A percentile compares a stretch with the other conserved stretches of the same genome.
These are phyloP conservation scores for Agelas oroides DNA, from an alignment of 37 sponge, comb jelly and placozoan species.

Conservation along the genomic window DNA sequence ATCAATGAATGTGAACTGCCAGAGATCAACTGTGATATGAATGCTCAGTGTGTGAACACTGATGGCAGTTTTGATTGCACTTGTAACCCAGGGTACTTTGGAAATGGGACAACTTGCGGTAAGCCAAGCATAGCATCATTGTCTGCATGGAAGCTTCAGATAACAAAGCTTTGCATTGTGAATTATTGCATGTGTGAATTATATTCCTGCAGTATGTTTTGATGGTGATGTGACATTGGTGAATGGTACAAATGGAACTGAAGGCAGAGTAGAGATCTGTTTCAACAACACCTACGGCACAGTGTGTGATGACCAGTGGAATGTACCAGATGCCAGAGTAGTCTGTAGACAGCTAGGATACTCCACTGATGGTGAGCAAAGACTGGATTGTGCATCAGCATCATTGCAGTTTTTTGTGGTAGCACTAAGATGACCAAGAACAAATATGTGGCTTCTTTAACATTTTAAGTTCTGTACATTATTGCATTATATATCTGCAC, in stretches of 20 bases:
- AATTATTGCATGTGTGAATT: background rate
- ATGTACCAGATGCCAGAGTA: conserved; percentile 47
- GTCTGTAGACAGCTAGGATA: conserved; percentile 42
- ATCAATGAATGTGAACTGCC: conserved; percentile 29
- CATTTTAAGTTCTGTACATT: no score
- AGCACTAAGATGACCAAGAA: background rate
- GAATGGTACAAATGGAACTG: conserved; percentile 27
- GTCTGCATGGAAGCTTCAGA: background rate
- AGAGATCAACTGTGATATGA: background rate
- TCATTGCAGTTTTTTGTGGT: no score
- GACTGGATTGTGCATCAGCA: no score
- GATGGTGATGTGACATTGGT: conserved; percentile 41
- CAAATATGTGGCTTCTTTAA: no score
- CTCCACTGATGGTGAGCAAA: background rate
- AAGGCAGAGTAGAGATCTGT: conserved; percentile 39
- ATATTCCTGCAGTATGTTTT: conserved; percentile 12
- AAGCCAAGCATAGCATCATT: background rate
- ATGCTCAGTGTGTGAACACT: conserved; percentile 23
- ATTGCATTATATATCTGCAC: no score
- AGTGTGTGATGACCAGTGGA: conserved; percentile 52
- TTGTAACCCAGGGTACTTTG: conserved; percentile 37
- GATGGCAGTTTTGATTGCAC: conserved; percentile 31
- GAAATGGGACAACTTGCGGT: conserved; percentile 11
- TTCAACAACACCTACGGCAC: conserved; percentile 45
- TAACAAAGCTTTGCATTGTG: no score